phyloP scores from a whole-genome alignment of 2,888 invertebrate species.

The Drosophila cognata region DNA sequence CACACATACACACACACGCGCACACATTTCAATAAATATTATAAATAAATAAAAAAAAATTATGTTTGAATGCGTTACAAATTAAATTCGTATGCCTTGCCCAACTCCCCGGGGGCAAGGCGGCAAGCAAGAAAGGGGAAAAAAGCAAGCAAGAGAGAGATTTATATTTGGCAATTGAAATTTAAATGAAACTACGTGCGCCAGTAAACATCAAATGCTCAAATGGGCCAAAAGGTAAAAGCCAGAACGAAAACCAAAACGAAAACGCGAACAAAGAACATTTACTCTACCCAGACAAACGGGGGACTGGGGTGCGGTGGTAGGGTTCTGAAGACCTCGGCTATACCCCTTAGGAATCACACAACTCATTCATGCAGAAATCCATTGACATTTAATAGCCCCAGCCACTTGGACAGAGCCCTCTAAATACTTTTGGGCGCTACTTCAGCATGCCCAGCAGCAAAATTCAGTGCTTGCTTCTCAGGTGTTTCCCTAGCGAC shows the following conservation, averaged over 20 bases:
- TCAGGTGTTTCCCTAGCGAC: conserved; percentile 43
- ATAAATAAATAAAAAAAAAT: conserved; percentile 51
- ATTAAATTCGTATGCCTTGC: conserved; percentile 50
- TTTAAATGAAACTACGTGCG: conserved; percentile 75
- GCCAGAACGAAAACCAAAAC: conserved; percentile 37
- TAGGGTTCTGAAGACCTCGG: not conserved
- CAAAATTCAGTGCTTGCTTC: conserved; percentile 19
- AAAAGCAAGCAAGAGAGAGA: conserved; percentile 31
- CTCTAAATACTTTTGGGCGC: conserved; percentile 51
- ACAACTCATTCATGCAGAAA: conserved; percentile 80
- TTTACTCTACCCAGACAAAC: not conserved
- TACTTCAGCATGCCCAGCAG: conserved; percentile 24
- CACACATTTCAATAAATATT: conserved; percentile 73
- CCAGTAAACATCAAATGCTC: conserved; percentile 58
- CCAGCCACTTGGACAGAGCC: conserved; percentile 29
- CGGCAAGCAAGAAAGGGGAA: not conserved
- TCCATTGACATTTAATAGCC: conserved; percentile 82
- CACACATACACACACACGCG: conserved; percentile 5
- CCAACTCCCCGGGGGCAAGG: not conserved
- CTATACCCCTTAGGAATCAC: conserved; percentile 50
- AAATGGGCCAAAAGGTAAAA: conserved; percentile 53
- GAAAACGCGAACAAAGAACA: conserved; percentile 7
- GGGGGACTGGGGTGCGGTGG: not conserved
- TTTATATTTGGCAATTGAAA: conserved; percentile 79
- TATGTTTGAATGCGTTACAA: conserved; percentile 52